Base-by-base conservation (phyloP, 2,113 vertebrate genomes). In the Dunckerocampus dactyliophorus region DNA sequence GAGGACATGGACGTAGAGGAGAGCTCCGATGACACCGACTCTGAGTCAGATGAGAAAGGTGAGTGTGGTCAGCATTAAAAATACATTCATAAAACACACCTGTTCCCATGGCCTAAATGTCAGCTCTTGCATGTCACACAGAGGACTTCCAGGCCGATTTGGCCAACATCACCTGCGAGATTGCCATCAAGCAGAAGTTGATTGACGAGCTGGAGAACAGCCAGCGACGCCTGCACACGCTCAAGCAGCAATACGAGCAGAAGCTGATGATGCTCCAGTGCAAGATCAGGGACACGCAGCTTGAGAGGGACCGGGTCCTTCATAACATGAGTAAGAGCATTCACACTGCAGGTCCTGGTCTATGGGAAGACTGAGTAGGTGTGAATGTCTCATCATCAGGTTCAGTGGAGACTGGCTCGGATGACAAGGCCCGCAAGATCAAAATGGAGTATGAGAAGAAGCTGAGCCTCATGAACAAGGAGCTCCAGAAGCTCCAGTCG, bases 131-230 rank as follows among this genome's bases (percentile, higher is more conserved):
- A 24, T 68, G 31, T 69, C 58, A 31, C 0, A 28, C 84, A 91
- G 90, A 91, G 90, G 93, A 96, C 86, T 99, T 91, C 81, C 96
- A 98, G 77, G 95, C 93, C 8, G 96, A 98, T 70, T 87, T 99
- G 85, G 96, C 96, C 79, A 97, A 98, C 80, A 95, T 99, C 84
- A 99, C 96, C 17, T 99, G 96, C 82, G 96, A 99, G 90, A 99
- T 99, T 78, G 96, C 95, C 68, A 99, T 99, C 82, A 99, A 99
- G 85, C 96, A 99, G 87, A 99, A 99, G 66, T 89, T 99, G 63
- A 98, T 99, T 34, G 96, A 99, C 64, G 96, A 99, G 73, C 87
- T 99, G 42, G 96, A 99, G 82, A 99, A 99, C 84, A 99, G 96
- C 85, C 96, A 99, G 84, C 88, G 93, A 66, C 91, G 96, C 4